phyloP scores from a whole-genome alignment of 2,113 vertebrate genomes.

The Zosterops hypoxanthus region DNA sequence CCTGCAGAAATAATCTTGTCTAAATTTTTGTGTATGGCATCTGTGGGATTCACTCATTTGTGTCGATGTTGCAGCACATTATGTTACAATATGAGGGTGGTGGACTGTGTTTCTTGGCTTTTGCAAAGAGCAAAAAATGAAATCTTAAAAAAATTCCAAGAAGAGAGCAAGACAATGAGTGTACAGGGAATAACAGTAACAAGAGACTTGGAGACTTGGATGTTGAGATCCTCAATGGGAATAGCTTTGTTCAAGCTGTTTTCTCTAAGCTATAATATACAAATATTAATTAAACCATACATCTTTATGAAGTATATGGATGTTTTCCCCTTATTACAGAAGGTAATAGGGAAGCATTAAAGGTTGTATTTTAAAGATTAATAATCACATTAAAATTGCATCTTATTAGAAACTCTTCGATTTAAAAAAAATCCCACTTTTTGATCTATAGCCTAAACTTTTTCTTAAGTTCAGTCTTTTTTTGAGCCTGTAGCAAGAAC shows the following conservation, averaged over 20 bases:
- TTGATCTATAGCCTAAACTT: neutral
- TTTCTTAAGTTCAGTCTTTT: neutral
- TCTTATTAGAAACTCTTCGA: neutral
- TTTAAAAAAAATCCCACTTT: neutral
- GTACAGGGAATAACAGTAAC: neutral
- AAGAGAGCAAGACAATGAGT: neutral
- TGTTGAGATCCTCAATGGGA: neutral
- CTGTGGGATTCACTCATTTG: neutral
- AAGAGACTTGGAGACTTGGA: neutral
- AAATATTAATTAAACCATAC: neutral
- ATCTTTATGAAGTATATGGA: neutral
- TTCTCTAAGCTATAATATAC: neutral
- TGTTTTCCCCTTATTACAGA: neutral
- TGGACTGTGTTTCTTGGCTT: neutral
- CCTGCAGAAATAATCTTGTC: neutral
- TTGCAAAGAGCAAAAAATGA: neutral
- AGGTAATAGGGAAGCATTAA: neutral
- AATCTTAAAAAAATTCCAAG: neutral
- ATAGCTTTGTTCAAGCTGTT: neutral
- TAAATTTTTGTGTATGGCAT: neutral
- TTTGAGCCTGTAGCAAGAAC: neutral
- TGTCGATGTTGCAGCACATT: neutral
- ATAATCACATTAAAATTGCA: neutral
- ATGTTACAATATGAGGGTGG: accelerated
- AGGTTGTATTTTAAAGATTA: neutral